Evolutionary conservation across 2,113 vertebrate species (phyloP).

Genomic region (Apistogramma diplotaenia): DNA sequence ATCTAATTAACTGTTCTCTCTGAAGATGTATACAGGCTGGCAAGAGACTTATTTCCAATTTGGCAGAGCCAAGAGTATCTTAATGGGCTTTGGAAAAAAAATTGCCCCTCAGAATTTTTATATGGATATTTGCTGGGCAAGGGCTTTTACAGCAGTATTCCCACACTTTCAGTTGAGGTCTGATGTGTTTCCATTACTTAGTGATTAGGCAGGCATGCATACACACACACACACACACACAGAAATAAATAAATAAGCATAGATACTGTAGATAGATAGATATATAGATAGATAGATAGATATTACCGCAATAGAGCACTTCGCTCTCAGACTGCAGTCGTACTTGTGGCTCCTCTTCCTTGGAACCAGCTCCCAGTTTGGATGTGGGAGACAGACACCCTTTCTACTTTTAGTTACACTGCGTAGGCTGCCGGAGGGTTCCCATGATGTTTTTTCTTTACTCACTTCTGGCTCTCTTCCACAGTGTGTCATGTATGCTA

Average conservation of each 20-base stretch:
- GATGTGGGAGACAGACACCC: no score
- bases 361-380: no score
- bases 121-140: conserved; percentile 44
- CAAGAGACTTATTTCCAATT: conserved; percentile 67
- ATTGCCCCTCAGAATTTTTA: conserved; percentile 36
- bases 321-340: no score
- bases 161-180: conserved; percentile 36
- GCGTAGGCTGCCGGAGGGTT: no score
- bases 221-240: neutral
- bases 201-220: conserved; percentile 47
- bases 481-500: no score
- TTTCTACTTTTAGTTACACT: no score
- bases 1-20: conserved; percentile 70
- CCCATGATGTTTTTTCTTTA: no score
- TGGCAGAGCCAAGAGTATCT: conserved; percentile 56
- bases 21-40: conserved; percentile 66
- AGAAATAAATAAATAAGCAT: neutral
- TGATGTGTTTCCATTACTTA: conserved; percentile 44
- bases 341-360: no score
- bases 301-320: no score
- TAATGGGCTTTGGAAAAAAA: conserved; percentile 59
- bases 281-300: neutral
- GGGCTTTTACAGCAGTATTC: conserved; percentile 40
- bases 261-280: neutral
- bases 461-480: no score